Percentiles rank a stretch among this genome's conserved stretches.
Conservation (phyloP, 2,888 invertebrate genomes). For the Epinotia bilunana region DNA sequence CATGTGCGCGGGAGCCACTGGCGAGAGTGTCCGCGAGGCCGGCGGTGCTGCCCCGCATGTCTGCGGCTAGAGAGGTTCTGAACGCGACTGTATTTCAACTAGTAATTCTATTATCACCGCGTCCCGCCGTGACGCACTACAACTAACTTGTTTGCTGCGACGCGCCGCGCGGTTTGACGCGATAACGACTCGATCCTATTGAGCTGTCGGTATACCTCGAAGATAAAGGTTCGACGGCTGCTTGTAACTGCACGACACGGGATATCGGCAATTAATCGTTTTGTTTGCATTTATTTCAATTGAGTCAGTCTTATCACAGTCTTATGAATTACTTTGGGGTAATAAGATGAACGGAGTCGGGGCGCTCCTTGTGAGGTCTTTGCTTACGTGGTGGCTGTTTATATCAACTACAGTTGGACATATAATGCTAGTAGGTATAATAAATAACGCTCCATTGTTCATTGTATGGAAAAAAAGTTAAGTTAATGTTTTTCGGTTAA, state of each 20-base stretch:
- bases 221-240: conserved; percentile 44
- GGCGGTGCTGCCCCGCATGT: conserved; percentile 88
- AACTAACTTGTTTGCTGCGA: conserved; percentile 49
- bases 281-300: conserved; percentile 18
- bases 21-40: conserved; percentile 86
- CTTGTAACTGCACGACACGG: conserved; percentile 31
- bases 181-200: conserved; percentile 45
- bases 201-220: conserved; percentile 36
- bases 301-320: conserved; percentile 8
- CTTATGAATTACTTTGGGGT: conserved; percentile 6
- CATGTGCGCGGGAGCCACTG: conserved; percentile 79
- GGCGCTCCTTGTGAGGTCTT: conserved; percentile 9
- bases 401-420: too few relatives aligned
- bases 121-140: conserved; percentile 60
- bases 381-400: not conserved
- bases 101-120: conserved; percentile 79
- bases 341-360: conserved; percentile 5
- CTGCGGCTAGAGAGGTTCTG: conserved; percentile 65
- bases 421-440: not conserved
- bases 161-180: conserved; percentile 41
- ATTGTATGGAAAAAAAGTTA: not conserved
- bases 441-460: not conserved
- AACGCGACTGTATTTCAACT: conserved; percentile 64
- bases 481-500: not conserved
- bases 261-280: conserved; percentile 32